These are phyloP conservation scores for Stomorhina lunata DNA, from an alignment of 2,888 invertebrate genomes.

Conservation along the genomic window DNA sequence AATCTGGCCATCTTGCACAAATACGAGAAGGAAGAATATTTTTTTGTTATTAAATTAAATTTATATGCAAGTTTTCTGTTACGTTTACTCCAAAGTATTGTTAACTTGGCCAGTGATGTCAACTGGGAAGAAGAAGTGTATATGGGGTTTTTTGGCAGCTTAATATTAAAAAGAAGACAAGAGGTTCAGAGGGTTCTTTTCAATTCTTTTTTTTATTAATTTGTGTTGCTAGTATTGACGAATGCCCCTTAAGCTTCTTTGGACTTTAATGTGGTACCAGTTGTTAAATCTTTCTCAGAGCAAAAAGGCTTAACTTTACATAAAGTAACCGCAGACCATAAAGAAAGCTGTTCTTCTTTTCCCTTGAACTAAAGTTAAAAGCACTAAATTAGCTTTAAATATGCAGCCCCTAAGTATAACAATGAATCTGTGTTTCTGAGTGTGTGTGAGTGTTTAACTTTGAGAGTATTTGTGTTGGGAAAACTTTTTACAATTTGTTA, in stretches of 20 bases:
- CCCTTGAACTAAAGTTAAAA: neutral
- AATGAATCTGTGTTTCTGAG: slow-evolving; percentile 15
- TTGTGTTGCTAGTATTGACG: too few species aligned
- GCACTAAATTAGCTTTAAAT: neutral
- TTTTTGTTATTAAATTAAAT: neutral
- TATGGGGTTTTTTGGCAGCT: neutral
- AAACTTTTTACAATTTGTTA: slow-evolving; percentile 59
- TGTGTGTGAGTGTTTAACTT: neutral
- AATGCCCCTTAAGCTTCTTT: too few species aligned
- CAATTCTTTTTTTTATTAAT: too few species aligned
- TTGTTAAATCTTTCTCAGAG: too few species aligned
- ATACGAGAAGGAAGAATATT: neutral
- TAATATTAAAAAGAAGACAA: neutral
- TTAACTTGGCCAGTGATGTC: neutral
- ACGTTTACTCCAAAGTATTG: neutral
- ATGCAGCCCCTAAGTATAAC: neutral
- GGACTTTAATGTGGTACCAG: too few species aligned
- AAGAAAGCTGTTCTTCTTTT: neutral
- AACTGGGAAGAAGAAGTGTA: neutral
- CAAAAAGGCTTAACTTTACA: neutral
- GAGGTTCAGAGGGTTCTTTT: too few species aligned
- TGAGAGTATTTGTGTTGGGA: slow-evolving; percentile 20
- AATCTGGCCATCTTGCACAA: slow-evolving; percentile 2
- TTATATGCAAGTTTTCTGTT: neutral
- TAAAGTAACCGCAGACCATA: neutral